Conservation (phyloP, 2,113 vertebrate species). For the Orycteropus afer region DNA sequence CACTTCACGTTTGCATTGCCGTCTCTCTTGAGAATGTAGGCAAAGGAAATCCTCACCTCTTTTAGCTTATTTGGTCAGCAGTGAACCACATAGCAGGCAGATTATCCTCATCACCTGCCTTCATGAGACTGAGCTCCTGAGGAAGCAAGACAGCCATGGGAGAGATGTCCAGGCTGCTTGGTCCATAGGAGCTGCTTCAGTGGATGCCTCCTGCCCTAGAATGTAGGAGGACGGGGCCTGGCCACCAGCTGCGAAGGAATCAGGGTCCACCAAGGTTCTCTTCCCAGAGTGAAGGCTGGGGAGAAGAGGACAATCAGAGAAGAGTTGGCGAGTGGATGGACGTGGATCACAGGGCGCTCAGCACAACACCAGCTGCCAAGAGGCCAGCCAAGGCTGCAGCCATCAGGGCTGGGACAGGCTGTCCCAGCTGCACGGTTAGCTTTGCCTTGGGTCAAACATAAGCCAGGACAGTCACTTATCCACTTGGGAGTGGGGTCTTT, state of each 20-base stretch:
- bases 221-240: not conserved
- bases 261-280: not conserved
- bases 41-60: not conserved
- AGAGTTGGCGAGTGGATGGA: not conserved
- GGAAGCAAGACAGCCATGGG: not conserved
- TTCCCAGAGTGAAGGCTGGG: not conserved
- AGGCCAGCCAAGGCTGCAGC: fast-evolving
- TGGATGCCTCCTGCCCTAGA: not conserved
- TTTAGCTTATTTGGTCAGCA: not conserved
- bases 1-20: not conserved
- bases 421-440: not conserved
- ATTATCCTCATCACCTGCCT: not conserved
- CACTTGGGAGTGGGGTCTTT: not conserved
- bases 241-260: fast-evolving
- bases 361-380: not conserved
- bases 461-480: not conserved
- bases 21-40: not conserved
- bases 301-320: not conserved
- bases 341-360: not conserved
- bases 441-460: not conserved
- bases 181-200: fast-evolving
- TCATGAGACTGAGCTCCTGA: not conserved
- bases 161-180: fast-evolving
- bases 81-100: fast-evolving
- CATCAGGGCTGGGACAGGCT: too few relatives aligned